These are phyloP conservation scores for Phaonia tiefii DNA, from an alignment of 2,888 invertebrate genomes.

Conservation along the genomic window DNA sequence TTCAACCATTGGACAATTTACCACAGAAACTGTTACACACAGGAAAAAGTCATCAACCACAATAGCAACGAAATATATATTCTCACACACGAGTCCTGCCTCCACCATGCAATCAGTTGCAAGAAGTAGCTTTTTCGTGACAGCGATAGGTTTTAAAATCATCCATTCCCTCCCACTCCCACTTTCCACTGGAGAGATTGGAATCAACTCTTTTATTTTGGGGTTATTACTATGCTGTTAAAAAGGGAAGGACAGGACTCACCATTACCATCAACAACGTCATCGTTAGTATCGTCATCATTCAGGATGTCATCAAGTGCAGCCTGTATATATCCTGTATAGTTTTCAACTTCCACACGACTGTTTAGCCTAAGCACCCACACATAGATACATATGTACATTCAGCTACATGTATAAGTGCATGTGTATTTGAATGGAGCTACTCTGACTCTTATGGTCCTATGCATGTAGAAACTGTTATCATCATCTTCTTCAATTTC, in stretches of 20 bases:
- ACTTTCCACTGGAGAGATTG: slow-evolving; percentile 4
- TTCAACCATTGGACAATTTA: slow-evolving; percentile 76
- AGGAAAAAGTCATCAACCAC: slow-evolving; percentile 29
- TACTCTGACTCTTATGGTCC: not conserved
- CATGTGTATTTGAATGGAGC: not conserved
- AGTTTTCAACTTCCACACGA: slow-evolving; percentile 58
- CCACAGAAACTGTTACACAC: slow-evolving; percentile 72
- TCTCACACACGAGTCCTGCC: slow-evolving; percentile 19
- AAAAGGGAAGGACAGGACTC: too few species aligned
- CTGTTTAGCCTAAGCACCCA: slow-evolving; percentile 39
- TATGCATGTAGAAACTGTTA: not conserved
- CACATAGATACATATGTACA: not conserved
- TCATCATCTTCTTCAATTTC: slow-evolving; percentile 52
- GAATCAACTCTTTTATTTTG: slow-evolving; percentile 25
- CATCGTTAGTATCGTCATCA: not conserved
- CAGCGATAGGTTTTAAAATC: slow-evolving; percentile 59
- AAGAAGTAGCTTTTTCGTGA: slow-evolving; percentile 50
- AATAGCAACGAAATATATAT: not conserved
- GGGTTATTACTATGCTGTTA: too few species aligned
- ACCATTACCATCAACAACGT: slow-evolving; percentile 4
- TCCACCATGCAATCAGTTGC: slow-evolving; percentile 19
- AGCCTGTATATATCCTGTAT: too few species aligned
- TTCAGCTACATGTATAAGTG: too few species aligned
- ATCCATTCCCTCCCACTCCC: slow-evolving; percentile 41
- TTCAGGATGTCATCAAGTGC: slow-evolving; percentile 53